A percentile compares a stretch with the other conserved stretches of the same genome.
These are phyloP conservation scores for Salminus brasiliensis DNA, from an alignment of 2,113 vertebrate genomes.

Conservation along the genomic window DNA sequence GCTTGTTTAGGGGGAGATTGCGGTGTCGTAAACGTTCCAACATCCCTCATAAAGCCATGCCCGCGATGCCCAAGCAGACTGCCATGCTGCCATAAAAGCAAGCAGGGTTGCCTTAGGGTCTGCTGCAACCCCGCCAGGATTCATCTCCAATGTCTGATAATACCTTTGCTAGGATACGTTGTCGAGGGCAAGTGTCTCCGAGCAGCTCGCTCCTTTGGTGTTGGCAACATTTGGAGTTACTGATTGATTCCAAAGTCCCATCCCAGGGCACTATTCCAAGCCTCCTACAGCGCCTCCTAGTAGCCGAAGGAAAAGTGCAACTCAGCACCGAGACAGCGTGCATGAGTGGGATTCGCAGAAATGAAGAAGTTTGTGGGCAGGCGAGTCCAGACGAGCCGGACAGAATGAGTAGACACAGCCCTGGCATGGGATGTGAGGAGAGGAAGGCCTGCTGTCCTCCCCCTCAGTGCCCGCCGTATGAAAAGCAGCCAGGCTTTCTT, in stretches of 20 bases:
- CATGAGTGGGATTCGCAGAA: not conserved
- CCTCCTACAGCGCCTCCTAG: constrained; percentile 24
- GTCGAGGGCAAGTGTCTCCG: constrained; percentile 64
- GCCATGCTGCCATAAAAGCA: constrained; percentile 65
- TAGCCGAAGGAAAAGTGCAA: constrained; percentile 62
- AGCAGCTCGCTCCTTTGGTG: too few species aligned
- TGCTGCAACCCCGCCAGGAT: constrained; percentile 62
- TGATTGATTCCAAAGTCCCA: too few species aligned
- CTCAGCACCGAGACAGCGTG: constrained; percentile 36
- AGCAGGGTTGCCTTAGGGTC: constrained; percentile 68
- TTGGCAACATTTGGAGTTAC: too few species aligned
- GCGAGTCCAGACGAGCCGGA: constrained; percentile 11
- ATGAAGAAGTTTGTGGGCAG: constrained; percentile 39
- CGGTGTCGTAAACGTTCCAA: not conserved
- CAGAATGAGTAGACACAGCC: constrained; percentile 48
- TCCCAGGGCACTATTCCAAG: not conserved
- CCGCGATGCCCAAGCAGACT: constrained; percentile 44
- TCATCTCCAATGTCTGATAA: constrained; percentile 70
- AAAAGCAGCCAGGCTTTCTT: constrained; percentile 53
- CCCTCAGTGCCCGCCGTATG: constrained; percentile 53
- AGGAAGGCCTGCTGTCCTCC: constrained; percentile 47
- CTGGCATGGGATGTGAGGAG: constrained; percentile 52
- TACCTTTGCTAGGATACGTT: constrained; percentile 71
- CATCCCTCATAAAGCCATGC: constrained; percentile 8
- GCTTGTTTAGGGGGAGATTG: constrained; percentile 31